phyloP scores from a whole-genome alignment of 2,797 vertebrate genomes.

The Mionectes olivaceus region DNA sequence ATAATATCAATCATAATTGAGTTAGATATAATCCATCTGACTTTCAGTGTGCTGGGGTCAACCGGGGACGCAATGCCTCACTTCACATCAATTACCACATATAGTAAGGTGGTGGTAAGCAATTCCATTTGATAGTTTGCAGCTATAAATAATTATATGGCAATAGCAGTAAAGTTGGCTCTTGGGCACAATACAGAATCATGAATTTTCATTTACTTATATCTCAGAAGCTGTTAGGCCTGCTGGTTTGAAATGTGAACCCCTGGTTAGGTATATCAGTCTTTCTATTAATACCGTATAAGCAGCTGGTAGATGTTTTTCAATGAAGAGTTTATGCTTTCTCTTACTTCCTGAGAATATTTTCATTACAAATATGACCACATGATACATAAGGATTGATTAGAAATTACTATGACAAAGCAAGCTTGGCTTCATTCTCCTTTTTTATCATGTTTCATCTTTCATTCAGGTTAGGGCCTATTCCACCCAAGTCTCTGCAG shows the following conservation, averaged over 20 bases:
- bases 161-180: conserved; percentile 75
- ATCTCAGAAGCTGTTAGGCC: conserved; percentile 64
- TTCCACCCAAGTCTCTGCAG: not conserved
- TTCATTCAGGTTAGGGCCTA: not conserved
- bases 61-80: conserved; percentile 81
- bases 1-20: conserved; percentile 98
- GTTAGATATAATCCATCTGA: conserved; percentile 93
- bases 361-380: not conserved
- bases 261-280: conserved; percentile 48
- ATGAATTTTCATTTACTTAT: conserved; percentile 79
- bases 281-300: not conserved
- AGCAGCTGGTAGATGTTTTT: not conserved
- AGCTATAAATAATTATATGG: conserved; percentile 91
- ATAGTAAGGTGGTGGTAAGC: conserved; percentile 87
- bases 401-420: not conserved
- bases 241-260: conserved; percentile 40
- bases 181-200: conserved; percentile 76
- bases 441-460: not conserved
- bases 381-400: not conserved
- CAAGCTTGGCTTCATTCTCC: not conserved
- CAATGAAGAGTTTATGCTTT: not conserved
- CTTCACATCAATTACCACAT: conserved; percentile 95
- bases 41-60: conserved; percentile 87
- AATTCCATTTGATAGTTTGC: conserved; percentile 83
- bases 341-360: not conserved